A percentile compares a stretch with the other conserved stretches of the same genome.
Evolutionary conservation across 2,888 invertebrate species (phyloP).

Genomic region (Blastobasis lacticolella): DNA sequence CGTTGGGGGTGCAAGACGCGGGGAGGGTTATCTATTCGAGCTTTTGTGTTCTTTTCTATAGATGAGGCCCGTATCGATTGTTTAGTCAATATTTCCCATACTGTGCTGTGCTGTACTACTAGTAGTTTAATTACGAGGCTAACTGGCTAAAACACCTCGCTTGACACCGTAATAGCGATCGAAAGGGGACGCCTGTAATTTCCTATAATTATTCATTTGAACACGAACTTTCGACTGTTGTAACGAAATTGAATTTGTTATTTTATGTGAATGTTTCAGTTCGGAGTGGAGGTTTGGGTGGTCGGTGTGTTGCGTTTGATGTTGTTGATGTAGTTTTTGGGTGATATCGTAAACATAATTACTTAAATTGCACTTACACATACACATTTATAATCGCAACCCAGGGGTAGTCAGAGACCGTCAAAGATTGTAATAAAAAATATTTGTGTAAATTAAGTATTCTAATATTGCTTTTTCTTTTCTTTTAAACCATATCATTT

Average conservation of each 20-base stretch:
- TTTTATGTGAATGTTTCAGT: not conserved
- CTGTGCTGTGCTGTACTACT: conserved; percentile 11
- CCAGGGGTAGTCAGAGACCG: too few relatives aligned
- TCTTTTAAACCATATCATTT: too few relatives aligned
- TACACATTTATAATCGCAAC: not conserved
- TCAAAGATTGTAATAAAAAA: too few relatives aligned
- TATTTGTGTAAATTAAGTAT: too few relatives aligned
- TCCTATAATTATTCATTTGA: conserved; percentile 62
- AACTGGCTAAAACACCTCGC: conserved; percentile 64
- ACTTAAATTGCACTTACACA: not conserved
- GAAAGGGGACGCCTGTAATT: conserved; percentile 49
- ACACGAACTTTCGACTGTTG: conserved; percentile 41
- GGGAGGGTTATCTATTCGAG: conserved; percentile 66
- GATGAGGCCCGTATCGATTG: conserved; percentile 62
- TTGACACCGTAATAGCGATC: conserved; percentile 61
- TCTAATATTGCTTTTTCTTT: too few relatives aligned
- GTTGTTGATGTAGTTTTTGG: not conserved
- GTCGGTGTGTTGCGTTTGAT: not conserved
- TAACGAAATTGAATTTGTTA: conserved; percentile 9
- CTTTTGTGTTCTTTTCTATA: conserved; percentile 71
- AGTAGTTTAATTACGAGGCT: conserved; percentile 64
- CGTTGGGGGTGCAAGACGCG: conserved; percentile 30
- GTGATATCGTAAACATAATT: not conserved
- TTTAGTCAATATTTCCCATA: conserved; percentile 59
- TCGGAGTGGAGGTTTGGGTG: not conserved